phyloP scores from a whole-genome alignment of 2,113 vertebrate species.

The Mustela nigripes region DNA sequence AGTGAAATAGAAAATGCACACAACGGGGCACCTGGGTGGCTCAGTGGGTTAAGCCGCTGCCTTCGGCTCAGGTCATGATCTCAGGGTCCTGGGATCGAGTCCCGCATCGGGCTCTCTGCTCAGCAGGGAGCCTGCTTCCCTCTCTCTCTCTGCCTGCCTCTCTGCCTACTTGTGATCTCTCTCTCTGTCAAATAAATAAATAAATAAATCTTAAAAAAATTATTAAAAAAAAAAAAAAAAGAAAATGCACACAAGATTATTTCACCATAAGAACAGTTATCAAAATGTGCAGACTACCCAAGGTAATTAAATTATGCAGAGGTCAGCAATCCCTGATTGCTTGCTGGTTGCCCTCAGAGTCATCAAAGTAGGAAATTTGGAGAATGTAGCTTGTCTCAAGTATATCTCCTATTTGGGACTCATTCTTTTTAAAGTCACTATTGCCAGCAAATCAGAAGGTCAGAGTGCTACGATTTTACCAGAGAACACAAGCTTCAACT shows the following conservation, averaged over 20 bases:
- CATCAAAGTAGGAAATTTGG: neutral
- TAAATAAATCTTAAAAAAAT: no score
- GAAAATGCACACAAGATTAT: constrained; percentile 42
- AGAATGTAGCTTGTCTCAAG: neutral
- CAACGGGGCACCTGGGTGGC: no score
- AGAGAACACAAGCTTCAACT: neutral
- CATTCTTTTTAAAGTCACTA: neutral
- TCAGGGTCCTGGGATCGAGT: no score
- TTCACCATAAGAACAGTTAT: neutral
- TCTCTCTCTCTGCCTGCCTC: no score
- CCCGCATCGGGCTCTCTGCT: no score
- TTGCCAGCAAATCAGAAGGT: neutral
- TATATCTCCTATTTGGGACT: neutral
- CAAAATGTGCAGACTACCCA: neutral
- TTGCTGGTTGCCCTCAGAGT: neutral
- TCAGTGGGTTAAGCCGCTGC: no score
- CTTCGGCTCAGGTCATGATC: no score
- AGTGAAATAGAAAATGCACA: constrained; percentile 41
- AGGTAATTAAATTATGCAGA: neutral
- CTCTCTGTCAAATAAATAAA: no score
- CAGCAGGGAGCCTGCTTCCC: no score
- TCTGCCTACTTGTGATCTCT: no score
- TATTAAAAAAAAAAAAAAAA: no score
- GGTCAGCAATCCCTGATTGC: neutral
- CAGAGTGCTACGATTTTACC: neutral